These are phyloP conservation scores for Metopolophium dirhodum DNA, from an alignment of 1,140 invertebrate species.

Conservation along the genomic window DNA sequence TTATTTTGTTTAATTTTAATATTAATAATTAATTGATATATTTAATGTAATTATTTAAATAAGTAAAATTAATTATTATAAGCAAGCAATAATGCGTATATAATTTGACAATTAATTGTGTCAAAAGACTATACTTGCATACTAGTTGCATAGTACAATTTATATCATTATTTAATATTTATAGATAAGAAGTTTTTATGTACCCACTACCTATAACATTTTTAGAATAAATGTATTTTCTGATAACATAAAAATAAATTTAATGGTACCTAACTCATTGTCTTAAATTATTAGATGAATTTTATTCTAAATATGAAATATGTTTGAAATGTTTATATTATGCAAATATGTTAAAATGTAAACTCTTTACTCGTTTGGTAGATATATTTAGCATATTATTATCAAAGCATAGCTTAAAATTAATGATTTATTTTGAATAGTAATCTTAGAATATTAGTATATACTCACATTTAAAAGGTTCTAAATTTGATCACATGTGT, in stretches of 20 bases:
- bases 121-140: not conserved
- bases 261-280: not conserved
- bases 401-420: too few species aligned
- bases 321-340: too few species aligned
- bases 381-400: not conserved
- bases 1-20: not conserved
- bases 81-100: not conserved
- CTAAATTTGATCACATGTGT: not conserved
- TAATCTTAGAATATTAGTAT: not conserved
- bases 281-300: not conserved
- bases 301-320: not conserved
- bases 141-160: not conserved
- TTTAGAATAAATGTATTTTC: not conserved
- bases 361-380: not conserved
- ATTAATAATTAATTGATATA: not conserved
- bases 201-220: not conserved
- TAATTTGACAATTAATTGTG: not conserved
- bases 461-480: not conserved
- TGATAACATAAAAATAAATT: constrained; percentile 2
- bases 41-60: not conserved
- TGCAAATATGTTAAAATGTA: not conserved
- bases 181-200: not conserved
- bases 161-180: not conserved
- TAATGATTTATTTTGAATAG: too few species aligned
- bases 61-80: not conserved